Base-by-base conservation (phyloP, 2,113 vertebrate species). In the Mugil cephalus region DNA sequence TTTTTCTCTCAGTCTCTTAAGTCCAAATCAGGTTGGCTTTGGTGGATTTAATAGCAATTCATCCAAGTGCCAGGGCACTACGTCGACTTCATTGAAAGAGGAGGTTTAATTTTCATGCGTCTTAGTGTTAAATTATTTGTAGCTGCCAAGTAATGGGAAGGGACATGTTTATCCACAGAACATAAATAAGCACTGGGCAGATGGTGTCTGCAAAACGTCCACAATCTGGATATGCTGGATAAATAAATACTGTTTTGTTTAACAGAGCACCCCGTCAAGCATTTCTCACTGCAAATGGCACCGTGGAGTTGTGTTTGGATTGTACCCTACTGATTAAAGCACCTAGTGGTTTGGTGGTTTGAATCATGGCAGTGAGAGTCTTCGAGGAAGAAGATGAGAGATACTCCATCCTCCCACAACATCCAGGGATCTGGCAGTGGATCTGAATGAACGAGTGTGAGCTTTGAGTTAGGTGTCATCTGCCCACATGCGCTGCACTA, bases 11-110 rank as follows among this genome's bases (percentile, higher is more conserved):
- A 38, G 47, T 38, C 48, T 62, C 38, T 52, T 9, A 48, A 76
- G 10, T 74, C 21, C 19, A 69, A 64, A 72, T 84, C 52, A 64
- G 10, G 43, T 61, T 59, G 48, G 24, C 48, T 77, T 69, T 65
- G 43, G 19, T 40, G 40, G 58, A 78, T 84, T 77, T 76, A 60
- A 82, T 59, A 64, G 50, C 17, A 59, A 58, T 84, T 79, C 24
- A 46, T 34, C 42, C 70, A 68, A 77, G 46, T 73, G 60, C 34
- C 35, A 65, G 64, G 34, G 38, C 13, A 56, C 8, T 82, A 63
- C 15, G 38, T 55, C 0, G 10, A 36, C 46, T 64, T 52, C 17
- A 43, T 18, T 42, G 24, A 77, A 56, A 73, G 40, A 50, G 7
- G 18, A 63, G 60, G 35, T 70, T 68, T 75, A 11, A 63, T 75